Base-by-base conservation (phyloP, 2,113 vertebrate genomes). In the Pteropus alecto region DNA sequence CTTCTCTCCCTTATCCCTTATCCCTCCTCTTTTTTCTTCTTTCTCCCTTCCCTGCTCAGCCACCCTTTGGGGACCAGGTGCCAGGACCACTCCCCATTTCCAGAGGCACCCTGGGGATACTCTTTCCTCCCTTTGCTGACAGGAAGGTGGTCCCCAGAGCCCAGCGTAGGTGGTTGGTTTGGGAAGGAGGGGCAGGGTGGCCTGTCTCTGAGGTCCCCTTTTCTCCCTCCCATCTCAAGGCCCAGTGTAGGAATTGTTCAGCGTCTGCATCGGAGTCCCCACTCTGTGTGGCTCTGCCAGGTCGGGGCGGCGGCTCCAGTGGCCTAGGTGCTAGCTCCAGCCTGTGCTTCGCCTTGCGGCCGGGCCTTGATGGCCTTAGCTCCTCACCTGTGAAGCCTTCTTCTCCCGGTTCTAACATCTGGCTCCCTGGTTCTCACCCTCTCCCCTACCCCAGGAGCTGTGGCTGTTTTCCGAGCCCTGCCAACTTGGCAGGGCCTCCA, bases 401-500 rank as follows among this genome's bases (percentile, higher is more conserved):
- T 71, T 51, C 61, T 51, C 24, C 21, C 1, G 22, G 9, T 22
- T 65, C 68, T 46, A 26, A 58, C 61, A 43, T 41, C 74, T 38
- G 65, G 48, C 33, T 84, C 28, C 73, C 67, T 30, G 30, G 46
- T 11, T 87, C 43, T 33, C 63, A 16, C 56, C 77, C 30, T 87
- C 51, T 96, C 41, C 71, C 35, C 54, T 16, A 16, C 51, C 90
- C 87, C 63, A 2, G 63, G 22, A 60, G 51, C 84, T 24, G 10
- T 43, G 74, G 79, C 90, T 71, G 15, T 65, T 96, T 90, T 60
- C 87, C 85, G 35, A 60, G 28, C 70, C 77, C 87, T 91, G 91
- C 96, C 77, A 71, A 38, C 71, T 48, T 95, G 95, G 96, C 71
- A n/a, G 81, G 89, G 38, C 79, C 61, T 89, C 90, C 0, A 70